phyloP scores from a whole-genome alignment of 1,140 invertebrate genomes.

The Drosophila persimilis region DNA sequence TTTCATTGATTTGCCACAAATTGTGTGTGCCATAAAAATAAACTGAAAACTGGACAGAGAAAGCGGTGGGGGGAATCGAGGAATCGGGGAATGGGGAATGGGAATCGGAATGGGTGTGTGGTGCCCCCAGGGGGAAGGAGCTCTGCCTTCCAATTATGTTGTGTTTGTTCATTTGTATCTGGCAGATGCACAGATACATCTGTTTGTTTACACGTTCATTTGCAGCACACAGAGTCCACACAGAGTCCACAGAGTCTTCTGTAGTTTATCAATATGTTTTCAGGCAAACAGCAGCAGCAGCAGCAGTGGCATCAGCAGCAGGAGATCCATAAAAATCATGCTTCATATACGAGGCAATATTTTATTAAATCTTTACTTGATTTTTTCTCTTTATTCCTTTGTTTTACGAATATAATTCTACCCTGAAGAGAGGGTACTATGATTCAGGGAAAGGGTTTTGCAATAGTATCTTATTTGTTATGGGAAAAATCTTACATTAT shows the following conservation, averaged over 20 bases:
- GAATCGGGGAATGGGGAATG: too few relatives aligned
- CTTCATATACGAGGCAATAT: conserved; percentile 28
- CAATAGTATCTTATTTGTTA: too few relatives aligned
- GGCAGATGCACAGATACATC: conserved; percentile 45
- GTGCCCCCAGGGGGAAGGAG: too few relatives aligned
- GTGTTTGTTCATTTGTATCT: conserved; percentile 67
- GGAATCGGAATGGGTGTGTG: too few relatives aligned
- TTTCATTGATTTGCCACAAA: conserved; percentile 79
- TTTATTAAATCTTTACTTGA: conserved; percentile 55
- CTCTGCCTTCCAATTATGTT: conserved; percentile 45
- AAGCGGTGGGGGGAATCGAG: not conserved
- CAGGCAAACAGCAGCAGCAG: not conserved
- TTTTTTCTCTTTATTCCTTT: conserved; percentile 30
- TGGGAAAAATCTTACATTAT: too few relatives aligned
- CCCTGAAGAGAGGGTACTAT: too few relatives aligned
- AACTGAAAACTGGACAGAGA: conserved; percentile 45
- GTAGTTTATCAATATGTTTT: conserved; percentile 52
- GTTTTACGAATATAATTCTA: not conserved
- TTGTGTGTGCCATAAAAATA: conserved; percentile 76
- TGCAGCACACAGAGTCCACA: conserved; percentile 3
- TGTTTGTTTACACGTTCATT: conserved; percentile 57
- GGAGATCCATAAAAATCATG: conserved; percentile 25
- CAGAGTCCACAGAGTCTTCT: conserved; percentile 1
- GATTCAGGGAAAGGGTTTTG: too few relatives aligned
- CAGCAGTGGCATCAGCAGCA: not conserved